Base-by-base conservation (phyloP, 2,888 invertebrate genomes). In the Cetonia aurata region DNA sequence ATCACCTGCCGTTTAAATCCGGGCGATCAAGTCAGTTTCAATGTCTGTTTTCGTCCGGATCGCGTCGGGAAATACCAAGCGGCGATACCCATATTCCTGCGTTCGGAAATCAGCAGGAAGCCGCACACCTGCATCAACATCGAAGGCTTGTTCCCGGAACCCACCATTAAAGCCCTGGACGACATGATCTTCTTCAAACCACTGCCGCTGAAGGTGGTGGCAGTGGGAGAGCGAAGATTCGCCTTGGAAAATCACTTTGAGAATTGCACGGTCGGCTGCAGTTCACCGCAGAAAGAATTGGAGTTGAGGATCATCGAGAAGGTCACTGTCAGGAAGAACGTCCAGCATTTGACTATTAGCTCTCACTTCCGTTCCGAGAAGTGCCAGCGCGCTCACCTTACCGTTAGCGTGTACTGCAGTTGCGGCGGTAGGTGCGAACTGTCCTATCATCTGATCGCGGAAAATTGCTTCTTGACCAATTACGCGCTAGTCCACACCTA, bases 401-500 rank as follows among this genome's bases (percentile, higher is more conserved):
- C 19, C 3, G 33, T 53, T 31, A 25, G 10, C 25, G 31, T 53
- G n/a, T 3, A n/a, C 13, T 60, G 60, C 44, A 60, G 25, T 9
- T 60, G 60, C 46, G 44, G 44, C 10, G 46, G 8, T 6, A n/a
- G 12, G 8, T 60, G 60, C 44, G 44, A 13, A 1, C 1, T 60
- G 13, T 13, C 46, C 31, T 42, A 13, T 1, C 44, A 48, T 46
- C 19, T 31, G 12, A 25, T 48, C 6, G 44, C 44, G 10, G 60
- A 60, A 31, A 46, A 46, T 31, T 60, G 44, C 19, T 60, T 31
- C 46, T 15, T 46, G 12, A 60, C 60, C 2, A 60, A 46, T 48
- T 48, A 60, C 33, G n/a, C 60, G 6, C 31, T 60, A 15, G 13
- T 60, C 12, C 33, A 46, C 9, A 19, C 13, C 6, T 44, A 46